A percentile compares a stretch with the other conserved stretches of the same genome.
Conservation (phyloP, 2,797 vertebrate genomes). For the Neosalanx taihuensis region DNA sequence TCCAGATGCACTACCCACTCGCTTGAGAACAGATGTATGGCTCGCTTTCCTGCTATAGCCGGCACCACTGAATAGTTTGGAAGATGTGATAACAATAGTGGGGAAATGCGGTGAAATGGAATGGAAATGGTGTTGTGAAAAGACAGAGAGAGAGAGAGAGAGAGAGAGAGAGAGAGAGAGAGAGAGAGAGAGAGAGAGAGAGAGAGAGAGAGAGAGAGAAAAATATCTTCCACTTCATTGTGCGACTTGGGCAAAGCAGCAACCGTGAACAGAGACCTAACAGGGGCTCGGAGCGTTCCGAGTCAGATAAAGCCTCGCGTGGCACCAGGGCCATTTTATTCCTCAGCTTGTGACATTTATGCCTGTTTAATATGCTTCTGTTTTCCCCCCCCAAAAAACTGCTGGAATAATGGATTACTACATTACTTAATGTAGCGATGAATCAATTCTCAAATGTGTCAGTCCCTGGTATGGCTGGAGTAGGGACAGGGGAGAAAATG, state of each 20-base stretch:
- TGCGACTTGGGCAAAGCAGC: conserved; percentile 53
- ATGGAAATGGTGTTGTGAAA: conserved; percentile 53
- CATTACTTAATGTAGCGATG: conserved; percentile 75
- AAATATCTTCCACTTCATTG: conserved; percentile 66
- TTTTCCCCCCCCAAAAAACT: conserved; percentile 55
- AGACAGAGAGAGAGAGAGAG: too few relatives aligned
- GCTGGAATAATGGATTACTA: conserved; percentile 72
- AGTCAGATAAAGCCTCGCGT: conserved; percentile 52
- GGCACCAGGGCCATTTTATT: conserved; percentile 38
- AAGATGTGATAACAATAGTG: conserved; percentile 37
- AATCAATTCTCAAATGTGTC: conserved; percentile 75
- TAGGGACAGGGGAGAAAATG: conserved; percentile 30
- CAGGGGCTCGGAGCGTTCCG: conserved; percentile 35
- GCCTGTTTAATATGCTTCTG: conserved; percentile 69
- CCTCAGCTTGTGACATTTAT: conserved; percentile 61
- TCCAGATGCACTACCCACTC: conserved; percentile 61
- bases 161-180: too few relatives aligned
- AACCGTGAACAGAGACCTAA: conserved; percentile 21
- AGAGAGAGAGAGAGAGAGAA: conserved; percentile 14
- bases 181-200: too few relatives aligned
- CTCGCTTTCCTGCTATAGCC: conserved; percentile 35
- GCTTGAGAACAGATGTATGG: conserved; percentile 49
- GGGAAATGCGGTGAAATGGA: conserved; percentile 49
- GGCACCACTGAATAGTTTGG: conserved; percentile 46
- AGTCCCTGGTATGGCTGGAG: conserved; percentile 45